These are phyloP conservation scores for Neostethus bicornis DNA, from an alignment of 2,797 vertebrate genomes.

Conservation along the genomic window DNA sequence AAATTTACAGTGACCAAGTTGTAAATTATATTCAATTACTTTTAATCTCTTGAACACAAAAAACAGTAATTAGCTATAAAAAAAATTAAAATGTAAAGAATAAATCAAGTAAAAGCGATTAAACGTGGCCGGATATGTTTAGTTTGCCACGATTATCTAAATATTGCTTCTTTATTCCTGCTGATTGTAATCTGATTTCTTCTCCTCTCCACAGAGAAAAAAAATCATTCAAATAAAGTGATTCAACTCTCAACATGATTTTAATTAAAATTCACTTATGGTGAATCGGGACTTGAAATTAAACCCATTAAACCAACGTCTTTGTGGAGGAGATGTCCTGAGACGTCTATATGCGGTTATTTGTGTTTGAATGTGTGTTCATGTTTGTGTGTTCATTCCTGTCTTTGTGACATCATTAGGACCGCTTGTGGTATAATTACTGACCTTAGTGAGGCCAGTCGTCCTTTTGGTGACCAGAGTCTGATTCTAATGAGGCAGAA, in stretches of 20 bases:
- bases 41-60: conserved; percentile 16
- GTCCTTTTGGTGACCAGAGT: no score
- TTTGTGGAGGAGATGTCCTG: conserved; percentile 45
- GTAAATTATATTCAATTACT: conserved; percentile 37
- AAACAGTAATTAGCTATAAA: conserved; percentile 17
- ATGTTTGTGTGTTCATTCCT: neutral
- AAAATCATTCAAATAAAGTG: conserved; percentile 71
- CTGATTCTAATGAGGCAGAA: no score
- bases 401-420: no score
- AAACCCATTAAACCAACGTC: conserved; percentile 58
- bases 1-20: conserved; percentile 32
- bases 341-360: conserved; percentile 8
- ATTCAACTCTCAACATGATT: conserved; percentile 72
- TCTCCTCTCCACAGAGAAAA: conserved; percentile 21
- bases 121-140: conserved; percentile 6
- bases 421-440: no score
- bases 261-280: conserved; percentile 79
- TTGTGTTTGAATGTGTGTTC: conserved; percentile 16
- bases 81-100: neutral
- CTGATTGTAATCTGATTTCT: neutral
- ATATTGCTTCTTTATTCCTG: neutral
- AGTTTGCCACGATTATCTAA: no score
- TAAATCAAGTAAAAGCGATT: neutral
- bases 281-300: conserved; percentile 57
- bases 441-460: no score